Base-by-base conservation (phyloP, 2,888 invertebrate genomes). In the Ptilodon capucinus region DNA sequence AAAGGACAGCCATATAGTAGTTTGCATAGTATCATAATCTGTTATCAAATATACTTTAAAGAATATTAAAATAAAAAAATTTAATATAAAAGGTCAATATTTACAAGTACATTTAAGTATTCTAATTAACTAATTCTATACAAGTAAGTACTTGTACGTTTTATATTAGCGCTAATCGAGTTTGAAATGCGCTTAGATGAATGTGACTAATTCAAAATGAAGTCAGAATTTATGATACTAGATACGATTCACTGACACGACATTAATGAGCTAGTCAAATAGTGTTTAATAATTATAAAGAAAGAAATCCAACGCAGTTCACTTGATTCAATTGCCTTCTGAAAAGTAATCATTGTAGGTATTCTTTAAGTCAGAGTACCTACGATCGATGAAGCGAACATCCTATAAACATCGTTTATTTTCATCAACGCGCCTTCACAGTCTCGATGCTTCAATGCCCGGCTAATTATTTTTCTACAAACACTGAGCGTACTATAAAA, bases 381-480 rank as follows among this genome's bases (percentile, higher is more conserved):
- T 35, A 11, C 9, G 8, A n/a, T n/a, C 8, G 11, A 11, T 11
- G 35, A 35, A 17, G n/a, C n/a, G n/a, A 35, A 11, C 17, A 35
- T 9, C 17, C n/a, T 17, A 4, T 35, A 35, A 9, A 35, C 17
- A 13, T 14, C 13, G 5, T 13, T 7, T 32, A 5, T 11, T 35
- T 35, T 35, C 17, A 35, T 35, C 35, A 35, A 14, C 32, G 1
- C 32, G 35, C 16, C 35, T 35, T 35, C 14, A 7, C 17, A 17
- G 17, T 17, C 35, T 2, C 35, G 17, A n/a, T 8, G 35, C n/a
- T 16, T 35, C 35, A 17, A 8, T 17, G 38, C 32, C 44, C 56
- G 59, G 46, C 48, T 57, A 57, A 62, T 64, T 50, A 59, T 60
- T 54, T 61, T 59, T 49, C 52, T 48, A 46, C 46, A 50, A 62